phyloP scores from a whole-genome alignment of 1,140 invertebrate genomes.

The Formica selysi region DNA sequence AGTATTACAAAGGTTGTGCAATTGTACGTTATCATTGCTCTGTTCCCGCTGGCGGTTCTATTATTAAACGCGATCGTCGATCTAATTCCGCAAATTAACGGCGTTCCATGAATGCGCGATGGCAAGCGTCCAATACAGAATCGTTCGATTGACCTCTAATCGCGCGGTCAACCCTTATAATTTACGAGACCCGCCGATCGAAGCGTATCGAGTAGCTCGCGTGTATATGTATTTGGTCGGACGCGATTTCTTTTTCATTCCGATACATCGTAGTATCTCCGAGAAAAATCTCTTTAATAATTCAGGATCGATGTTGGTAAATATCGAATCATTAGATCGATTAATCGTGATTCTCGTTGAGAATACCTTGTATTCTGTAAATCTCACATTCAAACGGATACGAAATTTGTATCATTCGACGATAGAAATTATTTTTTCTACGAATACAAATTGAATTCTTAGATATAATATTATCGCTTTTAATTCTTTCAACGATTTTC shows the following conservation, averaged over 20 bases:
- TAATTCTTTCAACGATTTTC: neutral
- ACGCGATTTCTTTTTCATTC: constrained; percentile 35
- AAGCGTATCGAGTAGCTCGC: constrained; percentile 26
- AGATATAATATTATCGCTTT: neutral
- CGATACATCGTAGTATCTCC: neutral
- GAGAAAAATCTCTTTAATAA: constrained; percentile 25
- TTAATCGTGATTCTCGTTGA: neutral
- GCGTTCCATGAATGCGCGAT: constrained; percentile 46
- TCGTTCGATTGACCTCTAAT: constrained; percentile 59
- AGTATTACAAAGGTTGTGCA: neutral
- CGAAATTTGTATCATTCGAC: neutral
- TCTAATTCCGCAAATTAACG: constrained; percentile 55
- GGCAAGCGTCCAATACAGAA: constrained; percentile 32
- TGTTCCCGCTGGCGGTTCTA: neutral
- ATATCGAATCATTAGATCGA: constrained; percentile 28
- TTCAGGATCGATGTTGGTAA: constrained; percentile 34
- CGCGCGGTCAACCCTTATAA: constrained; percentile 27
- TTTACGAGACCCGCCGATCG: constrained; percentile 41
- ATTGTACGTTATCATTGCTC: constrained; percentile 2
- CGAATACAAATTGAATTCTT: neutral
- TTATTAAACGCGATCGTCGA: constrained; percentile 47
- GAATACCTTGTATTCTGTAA: neutral
- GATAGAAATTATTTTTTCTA: constrained; percentile 3
- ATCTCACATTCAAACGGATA: neutral
- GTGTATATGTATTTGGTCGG: constrained; percentile 4